phyloP scores from a whole-genome alignment of 2,888 invertebrate genomes.

The Papilio protenor region DNA sequence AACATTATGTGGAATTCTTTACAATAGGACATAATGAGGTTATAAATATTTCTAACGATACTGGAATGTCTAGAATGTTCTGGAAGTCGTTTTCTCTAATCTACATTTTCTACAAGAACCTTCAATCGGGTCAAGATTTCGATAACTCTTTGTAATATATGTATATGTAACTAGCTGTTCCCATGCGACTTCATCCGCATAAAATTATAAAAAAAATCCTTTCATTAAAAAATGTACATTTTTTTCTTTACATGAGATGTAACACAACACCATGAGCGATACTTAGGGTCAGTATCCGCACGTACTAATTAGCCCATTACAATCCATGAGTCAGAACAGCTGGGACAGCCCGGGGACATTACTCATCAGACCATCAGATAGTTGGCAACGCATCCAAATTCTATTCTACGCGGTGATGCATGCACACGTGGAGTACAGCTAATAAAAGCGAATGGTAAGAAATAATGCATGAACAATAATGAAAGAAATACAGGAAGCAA shows the following conservation, averaged over 20 bases:
- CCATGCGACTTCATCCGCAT: too few species aligned
- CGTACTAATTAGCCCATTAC: conserved; percentile 33
- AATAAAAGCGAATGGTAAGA: not conserved
- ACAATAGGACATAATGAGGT: not conserved
- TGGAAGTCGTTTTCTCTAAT: too few species aligned
- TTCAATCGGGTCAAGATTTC: too few species aligned
- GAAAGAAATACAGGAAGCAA: not conserved
- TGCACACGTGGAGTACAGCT: conserved; percentile 16
- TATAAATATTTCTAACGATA: not conserved
- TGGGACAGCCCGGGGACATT: conserved; percentile 44
- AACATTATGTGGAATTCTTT: not conserved
- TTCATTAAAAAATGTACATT: too few species aligned
- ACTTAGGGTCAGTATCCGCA: conserved; percentile 9
- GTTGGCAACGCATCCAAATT: conserved; percentile 50
- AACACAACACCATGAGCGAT: not conserved
- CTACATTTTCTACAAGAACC: too few species aligned
- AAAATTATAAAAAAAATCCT: too few species aligned
- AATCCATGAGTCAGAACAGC: conserved; percentile 25
- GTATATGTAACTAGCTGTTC: too few species aligned
- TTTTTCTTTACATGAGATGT: not conserved
- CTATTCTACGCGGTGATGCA: conserved; percentile 52
- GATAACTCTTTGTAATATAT: too few species aligned
- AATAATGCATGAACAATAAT: not conserved
- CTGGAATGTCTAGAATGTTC: not conserved
- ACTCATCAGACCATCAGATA: conserved; percentile 48